Conservation (phyloP, 2,888 invertebrate species). For the Idaea straminata region DNA sequence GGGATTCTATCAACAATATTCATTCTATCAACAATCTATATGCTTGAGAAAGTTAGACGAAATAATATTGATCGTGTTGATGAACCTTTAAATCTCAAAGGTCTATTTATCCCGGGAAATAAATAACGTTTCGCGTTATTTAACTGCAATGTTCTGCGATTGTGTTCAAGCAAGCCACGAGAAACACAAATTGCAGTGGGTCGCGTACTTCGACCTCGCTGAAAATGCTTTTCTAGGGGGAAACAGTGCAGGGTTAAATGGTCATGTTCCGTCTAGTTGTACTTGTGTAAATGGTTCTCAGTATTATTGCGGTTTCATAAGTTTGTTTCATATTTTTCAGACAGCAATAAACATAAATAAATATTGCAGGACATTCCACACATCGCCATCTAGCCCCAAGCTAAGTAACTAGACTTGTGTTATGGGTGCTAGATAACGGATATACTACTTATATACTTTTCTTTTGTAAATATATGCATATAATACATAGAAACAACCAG, state of each 20-base stretch:
- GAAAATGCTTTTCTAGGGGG: conserved; percentile 59
- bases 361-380: no score
- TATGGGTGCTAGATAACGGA: no score
- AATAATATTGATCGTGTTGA: conserved; percentile 18
- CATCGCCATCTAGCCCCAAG: no score
- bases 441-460: no score
- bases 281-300: conserved; percentile 41
- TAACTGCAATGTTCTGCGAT: conserved; percentile 52
- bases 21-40: no score
- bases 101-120: conserved; percentile 50
- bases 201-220: conserved; percentile 39
- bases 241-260: conserved; percentile 55
- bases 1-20: no score
- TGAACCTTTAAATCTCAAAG: conserved; percentile 38
- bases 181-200: conserved; percentile 60
- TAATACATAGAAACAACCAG: no score
- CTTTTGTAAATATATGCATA: no score
- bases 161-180: conserved; percentile 50
- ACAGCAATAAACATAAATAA: not conserved
- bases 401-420: no score
- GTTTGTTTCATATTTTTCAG: conserved; percentile 7
- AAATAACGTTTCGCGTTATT: conserved; percentile 60
- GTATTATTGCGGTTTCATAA: conserved; percentile 15
- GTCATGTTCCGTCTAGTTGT: conserved; percentile 58
- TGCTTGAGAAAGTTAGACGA: not conserved